Base-by-base conservation (phyloP, 2,797 vertebrate species). In the Urocyon cinereoargenteus region DNA sequence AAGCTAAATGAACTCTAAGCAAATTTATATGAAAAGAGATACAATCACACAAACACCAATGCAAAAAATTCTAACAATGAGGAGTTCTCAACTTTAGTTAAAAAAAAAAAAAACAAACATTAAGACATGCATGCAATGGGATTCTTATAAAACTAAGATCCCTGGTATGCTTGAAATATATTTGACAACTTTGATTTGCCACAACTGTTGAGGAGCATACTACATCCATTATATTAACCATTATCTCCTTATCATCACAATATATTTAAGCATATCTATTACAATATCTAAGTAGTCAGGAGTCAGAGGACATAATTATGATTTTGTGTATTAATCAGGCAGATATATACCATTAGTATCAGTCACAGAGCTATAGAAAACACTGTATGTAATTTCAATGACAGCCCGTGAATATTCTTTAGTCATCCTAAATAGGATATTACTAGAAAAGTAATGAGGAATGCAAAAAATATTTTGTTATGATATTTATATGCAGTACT, bases 231-330 rank as follows among this genome's bases (percentile, higher is more conserved):
- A 82, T 3, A 70, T 77, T 90, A 91, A 59, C 53, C 36, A 81
- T 84, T 95, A 92, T n/a, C 53, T 15, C 49, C 3, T 79, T 22
- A 93, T 55, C 34, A 91, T 91, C 53, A 73, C n/a, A 90, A 8
- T 93, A 88, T 66, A 90, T 61, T 77, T 79, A 96, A 91, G 49
- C 26, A 28, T 78, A 89, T 68, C 55, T 75, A 22, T 3, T 3
- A 72, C 6, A 88, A 24, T 87, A 84, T 82, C 49, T 88, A 91
- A 77, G 87, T 51, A 81, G 26, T 90, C 51, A 83, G 73, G 57
- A 86, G 26, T 95, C 94, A 87, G 81, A 31, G 64, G 64, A 93
- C 40, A 86, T 36, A 90, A 93, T 94, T 95, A n/a, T 96, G 13
- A 75, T 86, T 94, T 83, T 73, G 22, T 90, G 49, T 87, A 79